Evolutionary conservation across 2,797 vertebrate genomes (phyloP).

Genomic region (Sebastes hubbsi): DNA sequence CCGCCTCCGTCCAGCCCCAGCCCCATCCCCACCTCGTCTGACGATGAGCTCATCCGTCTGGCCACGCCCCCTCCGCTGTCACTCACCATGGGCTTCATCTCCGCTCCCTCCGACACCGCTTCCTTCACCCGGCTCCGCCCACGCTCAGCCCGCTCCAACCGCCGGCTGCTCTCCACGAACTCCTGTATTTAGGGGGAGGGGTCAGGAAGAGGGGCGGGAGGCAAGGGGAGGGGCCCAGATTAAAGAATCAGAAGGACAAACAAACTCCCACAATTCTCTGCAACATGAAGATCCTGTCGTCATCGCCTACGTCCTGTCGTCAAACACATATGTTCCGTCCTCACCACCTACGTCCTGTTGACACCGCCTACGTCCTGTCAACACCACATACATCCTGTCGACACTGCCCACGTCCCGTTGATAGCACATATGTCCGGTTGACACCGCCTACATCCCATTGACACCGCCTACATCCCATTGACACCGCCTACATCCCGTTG

Average conservation of each 20-base stretch:
- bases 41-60: conserved; percentile 20
- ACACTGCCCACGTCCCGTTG: no score
- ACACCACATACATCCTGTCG: no score
- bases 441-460: no score
- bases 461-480: no score
- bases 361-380: background rate
- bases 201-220: no score
- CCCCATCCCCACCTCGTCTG: conserved; percentile 80
- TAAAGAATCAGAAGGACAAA: background rate
- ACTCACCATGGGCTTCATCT: conserved; percentile 99
- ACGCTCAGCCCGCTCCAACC: conserved; percentile 89
- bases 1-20: conserved; percentile 84
- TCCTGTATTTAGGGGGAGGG: conserved; percentile 81
- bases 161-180: conserved; percentile 96
- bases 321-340: background rate
- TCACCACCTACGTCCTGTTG: background rate
- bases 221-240: background rate
- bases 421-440: no score
- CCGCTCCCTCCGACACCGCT: conserved; percentile 86
- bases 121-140: conserved; percentile 88
- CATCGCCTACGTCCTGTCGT: background rate
- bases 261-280: background rate
- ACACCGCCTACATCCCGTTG: no score
- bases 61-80: conserved; percentile 79
- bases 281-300: no score